Base-by-base conservation (phyloP, 1,140 invertebrate species). In the Micrasema minimum region DNA sequence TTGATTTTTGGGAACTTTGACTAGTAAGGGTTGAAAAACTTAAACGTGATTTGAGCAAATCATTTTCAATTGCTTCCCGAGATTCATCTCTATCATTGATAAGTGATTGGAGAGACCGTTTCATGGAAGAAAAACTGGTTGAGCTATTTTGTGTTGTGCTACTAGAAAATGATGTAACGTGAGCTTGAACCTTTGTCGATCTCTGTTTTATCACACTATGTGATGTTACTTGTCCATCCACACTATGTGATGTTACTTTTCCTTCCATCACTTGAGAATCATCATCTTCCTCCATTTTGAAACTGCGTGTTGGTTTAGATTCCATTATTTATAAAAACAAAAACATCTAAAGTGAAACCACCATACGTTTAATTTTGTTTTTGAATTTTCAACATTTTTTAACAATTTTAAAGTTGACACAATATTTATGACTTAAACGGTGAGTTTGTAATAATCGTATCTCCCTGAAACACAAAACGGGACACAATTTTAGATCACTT, bases 271-370 rank as follows among this genome's bases (percentile, higher is more conserved):
- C 77, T 66, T 82, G 80, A 74, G 80, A 77, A 73, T 83, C 83
- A 69, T 87, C 86, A 41, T 88, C 86, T 72, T 88, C 87, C 76
- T 88, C 87, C 86, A 87, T 87, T 77, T 80, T 83, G 66, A 70
- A 31, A 31, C 26, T 31, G 7, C 26, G 26, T 69, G 66, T 72
- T 66, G 43, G 43, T 65, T 65, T 50, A 48, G 6, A 11, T 45
- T 62, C 9, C n/a, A 35, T 35, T 20, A 50, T 10, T 23, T 26
- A 51, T 26, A 14, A 66, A 26, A 41, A 45, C 57, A 48, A 1
- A 4, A 31, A 31, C 2, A 31, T 7, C 7, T 31, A 31, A 31
- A 31, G 26, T 31, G 26, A 31, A 31, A 31, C 7, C 26, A 31
- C 26, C 26, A 31, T 7, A 2, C 7, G 2, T 4, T 31, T 31